Conservation (phyloP, 2,888 invertebrate species). For the Torymus tubicola region DNA sequence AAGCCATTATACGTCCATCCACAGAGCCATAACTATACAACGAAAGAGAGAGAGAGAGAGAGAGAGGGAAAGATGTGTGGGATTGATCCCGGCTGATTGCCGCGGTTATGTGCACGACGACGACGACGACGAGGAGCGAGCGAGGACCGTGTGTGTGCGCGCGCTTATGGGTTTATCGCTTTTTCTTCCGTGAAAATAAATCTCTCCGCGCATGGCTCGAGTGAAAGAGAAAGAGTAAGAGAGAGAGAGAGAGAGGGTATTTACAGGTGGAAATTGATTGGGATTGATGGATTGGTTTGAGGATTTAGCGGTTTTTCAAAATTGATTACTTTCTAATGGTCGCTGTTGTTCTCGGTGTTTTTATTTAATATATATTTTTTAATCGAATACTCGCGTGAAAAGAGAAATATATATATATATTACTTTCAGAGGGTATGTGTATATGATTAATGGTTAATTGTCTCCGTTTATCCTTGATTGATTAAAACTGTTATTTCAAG, state of each 20-base stretch:
- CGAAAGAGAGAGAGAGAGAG: background rate
- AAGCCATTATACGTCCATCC: conserved; percentile 35
- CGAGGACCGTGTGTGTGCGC: background rate
- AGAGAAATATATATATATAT: too few relatives aligned
- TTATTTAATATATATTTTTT: too few relatives aligned
- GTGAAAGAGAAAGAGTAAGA: too few relatives aligned
- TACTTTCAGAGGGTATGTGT: too few relatives aligned
- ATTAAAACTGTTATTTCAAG: too few relatives aligned
- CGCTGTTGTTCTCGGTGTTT: too few relatives aligned
- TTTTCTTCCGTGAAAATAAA: background rate
- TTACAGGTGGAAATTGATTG: background rate
- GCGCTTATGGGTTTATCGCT: conserved; percentile 3
- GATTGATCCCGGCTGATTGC: conserved; percentile 30
- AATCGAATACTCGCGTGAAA: too few relatives aligned
- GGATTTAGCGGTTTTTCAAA: background rate
- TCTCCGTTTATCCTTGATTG: too few relatives aligned
- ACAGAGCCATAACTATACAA: conserved; percentile 6
- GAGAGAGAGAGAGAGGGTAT: too few relatives aligned
- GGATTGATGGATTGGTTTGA: background rate
- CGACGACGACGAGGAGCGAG: too few relatives aligned
- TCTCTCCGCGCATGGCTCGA: background rate
- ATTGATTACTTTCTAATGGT: background rate
- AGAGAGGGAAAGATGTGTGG: background rate
- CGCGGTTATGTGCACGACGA: background rate
- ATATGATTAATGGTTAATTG: too few relatives aligned